A percentile compares a stretch with the other conserved stretches of the same genome.
These are phyloP conservation scores for Eubasilissa regina DNA, from an alignment of 1,140 invertebrate species.

Conservation along the genomic window DNA sequence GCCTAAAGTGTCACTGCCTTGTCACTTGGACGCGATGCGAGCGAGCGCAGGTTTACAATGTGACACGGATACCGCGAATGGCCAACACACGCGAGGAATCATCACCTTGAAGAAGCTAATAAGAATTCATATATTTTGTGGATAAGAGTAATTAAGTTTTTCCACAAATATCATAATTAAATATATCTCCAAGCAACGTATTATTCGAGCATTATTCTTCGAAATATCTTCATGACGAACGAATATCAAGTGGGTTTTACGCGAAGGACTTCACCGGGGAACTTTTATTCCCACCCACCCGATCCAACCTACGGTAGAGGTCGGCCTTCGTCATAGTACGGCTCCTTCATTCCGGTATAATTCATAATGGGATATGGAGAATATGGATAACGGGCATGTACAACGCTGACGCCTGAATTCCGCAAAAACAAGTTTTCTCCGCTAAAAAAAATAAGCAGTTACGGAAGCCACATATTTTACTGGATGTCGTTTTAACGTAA, in stretches of 20 bases:
- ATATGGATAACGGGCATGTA: conserved; percentile 38
- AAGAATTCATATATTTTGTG: background rate
- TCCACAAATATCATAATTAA: too few species aligned
- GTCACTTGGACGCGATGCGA: background rate
- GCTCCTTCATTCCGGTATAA: conserved; percentile 19
- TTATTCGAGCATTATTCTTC: background rate
- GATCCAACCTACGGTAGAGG: conserved; percentile 15
- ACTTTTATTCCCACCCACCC: conserved; percentile 17
- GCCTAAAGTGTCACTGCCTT: background rate
- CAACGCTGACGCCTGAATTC: background rate
- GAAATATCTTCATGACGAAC: conserved; percentile 8
- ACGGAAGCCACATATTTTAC: conserved; percentile 13
- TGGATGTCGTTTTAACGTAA: conserved; percentile 33
- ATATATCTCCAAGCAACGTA: too few species aligned
- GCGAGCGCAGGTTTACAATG: background rate
- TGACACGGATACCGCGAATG: background rate
- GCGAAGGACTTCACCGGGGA: conserved; percentile 40
- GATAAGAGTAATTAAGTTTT: too few species aligned
- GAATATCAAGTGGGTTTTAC: conserved; percentile 16
- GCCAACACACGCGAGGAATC: background rate
- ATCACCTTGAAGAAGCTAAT: background rate
- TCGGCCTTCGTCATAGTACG: conserved; percentile 25
- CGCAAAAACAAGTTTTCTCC: conserved; percentile 30
- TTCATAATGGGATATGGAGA: conserved; percentile 6
- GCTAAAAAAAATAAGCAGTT: background rate